Conservation (phyloP, 2,113 vertebrate genomes). For the Ivindomyrus marchei region DNA sequence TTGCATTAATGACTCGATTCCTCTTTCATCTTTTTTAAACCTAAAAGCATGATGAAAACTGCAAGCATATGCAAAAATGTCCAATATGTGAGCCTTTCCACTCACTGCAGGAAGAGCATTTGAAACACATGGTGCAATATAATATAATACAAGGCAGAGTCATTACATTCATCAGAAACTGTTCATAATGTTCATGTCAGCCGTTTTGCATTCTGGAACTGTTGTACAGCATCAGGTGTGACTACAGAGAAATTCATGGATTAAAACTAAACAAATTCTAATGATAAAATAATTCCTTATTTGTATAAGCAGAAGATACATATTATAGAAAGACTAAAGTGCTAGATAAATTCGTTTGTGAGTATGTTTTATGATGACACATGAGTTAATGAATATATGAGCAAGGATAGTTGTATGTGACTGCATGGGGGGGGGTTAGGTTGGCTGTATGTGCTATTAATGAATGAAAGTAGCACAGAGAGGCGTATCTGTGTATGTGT, state of each 20-base stretch:
- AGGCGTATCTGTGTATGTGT: not conserved
- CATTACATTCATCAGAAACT: not conserved
- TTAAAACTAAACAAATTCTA: not conserved
- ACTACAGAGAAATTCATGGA: not conserved
- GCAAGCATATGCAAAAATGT: not conserved
- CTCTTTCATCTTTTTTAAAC: not conserved
- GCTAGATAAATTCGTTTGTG: not conserved
- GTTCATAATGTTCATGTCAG: not conserved
- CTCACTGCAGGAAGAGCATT: not conserved
- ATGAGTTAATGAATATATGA: not conserved
- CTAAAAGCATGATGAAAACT: conserved; percentile 2
- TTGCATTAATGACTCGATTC: not conserved
- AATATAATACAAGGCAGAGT: not conserved
- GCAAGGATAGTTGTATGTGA: not conserved
- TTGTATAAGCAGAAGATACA: not conserved
- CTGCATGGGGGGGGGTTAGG: not conserved
- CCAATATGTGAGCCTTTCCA: not conserved
- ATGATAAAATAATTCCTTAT: not conserved
- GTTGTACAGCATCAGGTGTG: not conserved
- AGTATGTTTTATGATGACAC: not conserved
- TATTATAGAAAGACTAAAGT: not conserved
- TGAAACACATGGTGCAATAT: not conserved
- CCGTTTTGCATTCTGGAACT: not conserved
- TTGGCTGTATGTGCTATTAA: not conserved
- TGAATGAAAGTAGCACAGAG: not conserved